Evolutionary conservation across 2,797 vertebrate genomes (phyloP), one percentile per base, ranked within the genome.

Genomic region (Melanotaenia maccullochi): DNA sequence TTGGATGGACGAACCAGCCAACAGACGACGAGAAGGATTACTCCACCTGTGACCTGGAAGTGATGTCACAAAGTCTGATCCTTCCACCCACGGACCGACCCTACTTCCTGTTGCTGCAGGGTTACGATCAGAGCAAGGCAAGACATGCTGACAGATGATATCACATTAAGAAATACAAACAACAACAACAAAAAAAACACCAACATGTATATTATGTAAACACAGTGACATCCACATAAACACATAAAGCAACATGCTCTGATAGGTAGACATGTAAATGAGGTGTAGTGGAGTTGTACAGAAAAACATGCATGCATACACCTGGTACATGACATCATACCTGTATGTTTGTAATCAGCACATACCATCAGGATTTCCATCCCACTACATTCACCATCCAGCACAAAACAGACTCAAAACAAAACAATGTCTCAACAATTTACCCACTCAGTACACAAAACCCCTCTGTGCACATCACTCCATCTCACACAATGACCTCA

Each of bases 71-170:
- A 78, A 97, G 95, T 86, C 92, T 97, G 81, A 97, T 97, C 78
- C 97, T 97, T 85, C 96, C 97, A 20, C 97, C 97, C 32, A 95
- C 94, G 36, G 96, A 97, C 75, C 93, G 93, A 52, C 96, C 97
- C 60, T 97, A 97, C 83, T 97, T 97, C 84, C 93, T 97, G 77
- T 90, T 97, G 87, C 93, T 97, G 68, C 96, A 97, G 90, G 96
- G 97, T 65, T 98, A 96, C 64, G 96, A 96, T 79, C 96, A 96
- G 81, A 94, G 94, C 89, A 96, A 97, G 97, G 97, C 95, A 87
- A 92, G 94, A 90, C 93, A 91, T 81, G 93, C 83, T 76, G 58
- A 80, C 74, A 83, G 91, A 87, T 92, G 74, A 88, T 89, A 89
- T 90, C 85, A 68, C 69, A 36, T 76, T 28, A 44, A 65, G 71